Evolutionary conservation across 64 coral and sea anemone species (phyloP).

Genomic region (Exaiptasia diaphana): DNA sequence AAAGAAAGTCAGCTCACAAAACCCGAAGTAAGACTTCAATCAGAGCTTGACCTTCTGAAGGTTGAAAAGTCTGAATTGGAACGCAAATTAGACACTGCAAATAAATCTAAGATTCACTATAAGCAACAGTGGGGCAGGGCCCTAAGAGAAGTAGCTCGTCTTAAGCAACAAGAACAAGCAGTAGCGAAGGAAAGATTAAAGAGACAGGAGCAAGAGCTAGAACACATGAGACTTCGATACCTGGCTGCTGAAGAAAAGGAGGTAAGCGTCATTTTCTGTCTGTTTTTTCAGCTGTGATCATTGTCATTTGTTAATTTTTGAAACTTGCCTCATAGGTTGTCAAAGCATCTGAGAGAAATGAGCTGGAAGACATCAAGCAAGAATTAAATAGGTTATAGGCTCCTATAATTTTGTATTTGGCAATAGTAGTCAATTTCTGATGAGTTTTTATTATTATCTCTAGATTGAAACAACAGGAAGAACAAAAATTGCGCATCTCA

Average conservation of each 20-base stretch:
- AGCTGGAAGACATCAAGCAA: conserved; percentile 85
- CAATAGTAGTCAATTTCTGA: neutral
- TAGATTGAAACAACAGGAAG: conserved; percentile 83
- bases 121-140: conserved; percentile 96
- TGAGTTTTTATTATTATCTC: neutral
- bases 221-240: conserved; percentile 89
- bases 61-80: conserved; percentile 92
- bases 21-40: conserved; percentile 90
- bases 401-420: neutral
- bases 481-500: conserved; percentile 33
- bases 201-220: conserved; percentile 87
- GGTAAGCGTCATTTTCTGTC: conserved; percentile 1
- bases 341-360: conserved; percentile 72
- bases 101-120: conserved; percentile 97
- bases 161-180: conserved; percentile 92
- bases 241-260: conserved; percentile 95
- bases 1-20: conserved; percentile 93
- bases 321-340: conserved; percentile 56
- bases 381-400: conserved; percentile 58
- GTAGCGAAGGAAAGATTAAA: conserved; percentile 82
- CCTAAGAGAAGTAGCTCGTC: conserved; percentile 76
- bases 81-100: conserved; percentile 83
- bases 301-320: too few species aligned
- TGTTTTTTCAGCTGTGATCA: too few species aligned
- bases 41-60: conserved; percentile 81